Percentiles rank a stretch among this genome's conserved stretches.
Evolutionary conservation across 2,797 vertebrate species (phyloP).

Genomic region (Urocyon cinereoargenteus): DNA sequence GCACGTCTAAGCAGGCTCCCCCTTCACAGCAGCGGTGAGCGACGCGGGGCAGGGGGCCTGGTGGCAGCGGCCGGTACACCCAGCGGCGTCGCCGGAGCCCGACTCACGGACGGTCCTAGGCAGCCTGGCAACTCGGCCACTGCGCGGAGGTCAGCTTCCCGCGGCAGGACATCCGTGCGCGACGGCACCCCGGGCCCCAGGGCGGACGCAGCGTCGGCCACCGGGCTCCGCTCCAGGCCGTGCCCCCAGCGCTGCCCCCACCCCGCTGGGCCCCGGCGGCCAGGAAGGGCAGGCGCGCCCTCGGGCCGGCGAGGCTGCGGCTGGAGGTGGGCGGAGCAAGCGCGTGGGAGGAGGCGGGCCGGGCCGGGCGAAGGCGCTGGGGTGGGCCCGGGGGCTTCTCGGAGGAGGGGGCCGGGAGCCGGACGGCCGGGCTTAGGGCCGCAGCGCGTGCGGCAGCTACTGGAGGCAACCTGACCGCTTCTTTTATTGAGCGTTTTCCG

Average conservation of each 20-base stretch:
- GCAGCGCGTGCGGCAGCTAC: background rate
- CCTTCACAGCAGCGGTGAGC: background rate
- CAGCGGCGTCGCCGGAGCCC: too few species aligned
- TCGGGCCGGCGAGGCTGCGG: background rate
- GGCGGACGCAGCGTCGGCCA: background rate
- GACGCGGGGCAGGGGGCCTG: too few species aligned
- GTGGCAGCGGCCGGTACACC: too few species aligned
- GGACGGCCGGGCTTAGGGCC: background rate
- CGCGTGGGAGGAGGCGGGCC: background rate
- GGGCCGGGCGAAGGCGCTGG: background rate
- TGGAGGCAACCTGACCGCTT: background rate
- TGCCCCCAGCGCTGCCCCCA: background rate
- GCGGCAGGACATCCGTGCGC: background rate
- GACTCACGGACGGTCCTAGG: too few species aligned
- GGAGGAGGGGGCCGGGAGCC: background rate
- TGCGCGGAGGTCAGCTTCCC: too few species aligned
- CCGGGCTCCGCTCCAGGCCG: background rate
- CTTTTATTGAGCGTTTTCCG: background rate
- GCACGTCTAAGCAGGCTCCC: background rate
- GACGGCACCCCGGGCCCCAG: background rate
- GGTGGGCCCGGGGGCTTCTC: background rate
- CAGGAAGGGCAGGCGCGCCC: background rate
- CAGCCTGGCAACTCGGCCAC: too few species aligned
- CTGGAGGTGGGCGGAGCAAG: background rate
- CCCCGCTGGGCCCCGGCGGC: background rate